phyloP scores from a whole-genome alignment of 2,797 vertebrate species.

The Tolypeutes matacus region DNA sequence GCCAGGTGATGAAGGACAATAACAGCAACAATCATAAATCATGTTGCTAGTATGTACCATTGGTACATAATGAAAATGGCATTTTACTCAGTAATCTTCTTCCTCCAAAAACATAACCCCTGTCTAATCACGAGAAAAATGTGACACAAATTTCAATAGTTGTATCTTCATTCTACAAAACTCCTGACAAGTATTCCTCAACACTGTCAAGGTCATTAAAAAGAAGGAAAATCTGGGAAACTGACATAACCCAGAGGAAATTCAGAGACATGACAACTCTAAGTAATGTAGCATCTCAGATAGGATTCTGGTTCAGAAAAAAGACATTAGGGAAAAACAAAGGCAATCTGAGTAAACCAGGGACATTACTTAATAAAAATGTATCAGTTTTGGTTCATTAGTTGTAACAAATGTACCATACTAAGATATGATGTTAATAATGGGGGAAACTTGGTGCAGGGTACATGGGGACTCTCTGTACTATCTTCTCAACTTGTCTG shows the following conservation, averaged over 20 bases:
- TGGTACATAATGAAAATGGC: accelerated
- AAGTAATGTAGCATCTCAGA: neutral
- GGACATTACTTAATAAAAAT: neutral
- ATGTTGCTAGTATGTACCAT: neutral
- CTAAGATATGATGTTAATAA: too few relatives aligned
- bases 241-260: neutral
- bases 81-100: neutral
- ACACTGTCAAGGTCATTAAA: too few relatives aligned
- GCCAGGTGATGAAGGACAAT: neutral
- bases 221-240: neutral
- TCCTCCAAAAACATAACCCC: neutral
- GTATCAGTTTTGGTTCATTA: neutral
- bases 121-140: neutral
- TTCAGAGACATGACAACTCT: neutral
- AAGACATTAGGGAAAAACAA: neutral
- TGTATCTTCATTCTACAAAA: neutral
- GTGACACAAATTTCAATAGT: neutral
- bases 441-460: too few relatives aligned
- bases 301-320: neutral
- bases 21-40: too few relatives aligned
- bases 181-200: too few relatives aligned
- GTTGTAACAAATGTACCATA: too few relatives aligned
- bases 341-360: neutral
- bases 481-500: conserved; percentile 15
- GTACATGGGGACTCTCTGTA: neutral